These are phyloP conservation scores for Champsocephalus esox DNA, from an alignment of 2,797 vertebrate genomes.

Conservation along the genomic window DNA sequence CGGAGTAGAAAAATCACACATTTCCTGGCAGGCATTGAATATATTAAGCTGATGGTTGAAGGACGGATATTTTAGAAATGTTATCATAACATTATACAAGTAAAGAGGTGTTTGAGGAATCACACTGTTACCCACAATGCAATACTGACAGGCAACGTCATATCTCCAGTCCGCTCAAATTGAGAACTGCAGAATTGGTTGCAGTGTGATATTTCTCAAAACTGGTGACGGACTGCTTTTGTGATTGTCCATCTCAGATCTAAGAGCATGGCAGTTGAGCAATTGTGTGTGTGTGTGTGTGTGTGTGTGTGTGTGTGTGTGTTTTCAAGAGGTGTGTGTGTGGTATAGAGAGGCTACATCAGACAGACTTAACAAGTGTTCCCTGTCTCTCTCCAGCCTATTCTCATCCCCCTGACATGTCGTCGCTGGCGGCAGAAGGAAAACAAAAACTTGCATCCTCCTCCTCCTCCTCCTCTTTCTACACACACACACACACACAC, in stretches of 20 bases:
- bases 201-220: constrained; percentile 35
- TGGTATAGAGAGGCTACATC: constrained; percentile 73
- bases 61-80: neutral
- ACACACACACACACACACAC: neutral
- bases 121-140: constrained; percentile 48
- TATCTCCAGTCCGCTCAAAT: neutral
- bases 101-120: neutral
- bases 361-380: constrained; percentile 83
- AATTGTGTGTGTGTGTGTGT: neutral
- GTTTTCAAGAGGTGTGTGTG: constrained; percentile 45
- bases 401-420: constrained; percentile 82
- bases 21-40: neutral
- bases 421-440: constrained; percentile 74
- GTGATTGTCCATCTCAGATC: constrained; percentile 45
- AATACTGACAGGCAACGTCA: constrained; percentile 15
- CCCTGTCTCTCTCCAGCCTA: constrained; percentile 65
- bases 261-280: constrained; percentile 13
- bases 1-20: neutral
- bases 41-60: neutral
- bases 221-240: constrained; percentile 47
- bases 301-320: constrained; percentile 39
- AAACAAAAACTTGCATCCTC: constrained; percentile 41
- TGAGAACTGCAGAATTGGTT: constrained; percentile 31
- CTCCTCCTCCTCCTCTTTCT: constrained; percentile 28
- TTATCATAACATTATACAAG: too few relatives aligned